Evolutionary conservation across 2,797 vertebrate genomes (phyloP), one percentile per base, ranked within the genome.

Genomic region (Galagoides demidoff): DNA sequence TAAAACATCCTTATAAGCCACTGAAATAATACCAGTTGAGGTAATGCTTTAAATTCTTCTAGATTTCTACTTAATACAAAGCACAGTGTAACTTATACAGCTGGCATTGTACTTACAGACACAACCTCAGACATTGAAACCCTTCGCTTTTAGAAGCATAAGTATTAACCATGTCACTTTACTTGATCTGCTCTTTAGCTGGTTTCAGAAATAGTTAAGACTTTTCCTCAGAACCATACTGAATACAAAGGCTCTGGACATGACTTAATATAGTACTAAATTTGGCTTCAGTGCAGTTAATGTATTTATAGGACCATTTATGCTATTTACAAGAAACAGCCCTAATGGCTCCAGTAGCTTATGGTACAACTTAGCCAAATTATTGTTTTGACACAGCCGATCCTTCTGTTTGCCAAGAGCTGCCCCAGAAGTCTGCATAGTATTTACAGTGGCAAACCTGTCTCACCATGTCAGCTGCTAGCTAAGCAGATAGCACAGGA

Each of bases 351-450:
- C 59, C 61, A 76, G 49, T 1, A 82, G 43, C 45, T 57, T 16
- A 39, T 0, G 22, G 39, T 34, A 88, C 86, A 71, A 64, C 29
- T 93, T 25, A 37, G 59, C 66, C 57, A 37, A 39, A 83, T 45
- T 9, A 31, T 3, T 87, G 16, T 49, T 76, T 73, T 52, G 68
- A 82, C 77, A 63, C 0, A 27, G 77, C 5, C 19, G 23, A 74
- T 66, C 49, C 68, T 91, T 90, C 79, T 61, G 83, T 91, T 91
- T 94, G 90, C 64, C 91, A 94, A 94, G 79, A 95, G 84, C 76
- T 85, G 84, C n/a, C 73, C 43, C 19, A 37, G 43, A 66, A 57
- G 39, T 77, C 55, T 95, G 89, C 74, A 63, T 34, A 59, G 57
- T 25, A 61, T 64, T 73, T 63, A 55, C 16, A 87, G 57, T 5